Conservation (phyloP, 2,113 vertebrate genomes). For the Nesoenas mayeri region DNA sequence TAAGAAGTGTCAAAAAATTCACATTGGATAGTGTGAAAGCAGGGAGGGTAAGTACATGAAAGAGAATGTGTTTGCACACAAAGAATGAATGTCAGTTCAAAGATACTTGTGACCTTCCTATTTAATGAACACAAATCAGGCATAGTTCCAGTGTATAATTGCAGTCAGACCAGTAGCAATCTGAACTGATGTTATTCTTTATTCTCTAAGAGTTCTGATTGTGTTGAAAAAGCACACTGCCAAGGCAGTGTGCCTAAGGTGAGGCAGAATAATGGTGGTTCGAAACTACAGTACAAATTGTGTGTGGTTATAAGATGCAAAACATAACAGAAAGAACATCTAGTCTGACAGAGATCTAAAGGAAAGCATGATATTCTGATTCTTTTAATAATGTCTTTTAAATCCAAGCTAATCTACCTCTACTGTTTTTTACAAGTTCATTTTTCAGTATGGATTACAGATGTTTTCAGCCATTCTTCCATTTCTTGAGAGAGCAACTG, state of each 20-base stretch:
- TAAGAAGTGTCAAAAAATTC: constrained; percentile 1
- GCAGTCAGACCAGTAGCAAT: constrained; percentile 10
- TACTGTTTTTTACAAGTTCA: background rate
- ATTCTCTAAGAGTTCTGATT: background rate
- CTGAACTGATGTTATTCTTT: background rate
- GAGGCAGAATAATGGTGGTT: background rate
- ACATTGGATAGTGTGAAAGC: background rate
- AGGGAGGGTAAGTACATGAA: constrained; percentile 4
- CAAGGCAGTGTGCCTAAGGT: background rate
- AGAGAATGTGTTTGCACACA: background rate
- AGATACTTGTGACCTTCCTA: constrained; percentile 38
- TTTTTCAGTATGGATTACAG: background rate
- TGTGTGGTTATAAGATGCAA: background rate
- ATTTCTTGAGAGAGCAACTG: background rate
- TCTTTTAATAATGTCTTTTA: background rate
- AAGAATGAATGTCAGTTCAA: constrained; percentile 30
- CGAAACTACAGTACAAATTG: background rate
- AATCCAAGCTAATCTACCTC: background rate
- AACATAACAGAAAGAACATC: background rate
- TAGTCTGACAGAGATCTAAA: background rate
- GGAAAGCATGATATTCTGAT: background rate
- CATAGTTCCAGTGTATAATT: background rate
- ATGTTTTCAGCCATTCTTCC: background rate
- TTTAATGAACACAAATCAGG: background rate
- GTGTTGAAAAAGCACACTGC: background rate